Base-by-base conservation (phyloP, 1,140 invertebrate genomes). In the Caenorhabditis remanei region DNA sequence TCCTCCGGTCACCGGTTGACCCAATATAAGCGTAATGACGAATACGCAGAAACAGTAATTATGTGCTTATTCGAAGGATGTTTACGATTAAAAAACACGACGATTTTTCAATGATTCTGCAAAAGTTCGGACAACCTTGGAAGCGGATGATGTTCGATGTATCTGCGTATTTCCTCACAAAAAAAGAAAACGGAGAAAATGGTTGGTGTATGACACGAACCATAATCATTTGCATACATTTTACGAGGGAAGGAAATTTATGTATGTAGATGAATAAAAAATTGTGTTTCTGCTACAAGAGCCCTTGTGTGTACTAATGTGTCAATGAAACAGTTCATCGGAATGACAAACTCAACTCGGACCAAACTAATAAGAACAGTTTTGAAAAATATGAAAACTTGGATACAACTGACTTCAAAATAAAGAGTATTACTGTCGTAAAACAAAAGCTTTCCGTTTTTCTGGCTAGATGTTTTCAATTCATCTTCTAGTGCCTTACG, bases 91-190 rank as follows among this genome's bases (percentile, higher is more conserved):
- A n/a, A 50, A 79, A 79, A 79, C 46, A 50, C n/a, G 71, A 24
- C 46, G n/a, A 32, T 63, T 63, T 63, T 40, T 24, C 14, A n/a
- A 43, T 43, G 46, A 71, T 71, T 41, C 6, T 71, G 65, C 65
- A 71, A 71, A 71, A 71, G 65, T 71, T 79, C 43, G 71, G 46
- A 50, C 43, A 79, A 53, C 43, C 46, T 50, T 79, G 43, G 67
- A 75, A 75, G 41, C 41, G 67, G 67, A 75, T 75, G 71, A 79
- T 79, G 71, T 79, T 79, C 43, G 71, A 79, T 79, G 61, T 24
- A 40, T 40, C 4, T 65, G 14, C 16, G 65, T 71, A 11, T 71
- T 71, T 46, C 32, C 32, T 43, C 14, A 46, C 40, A 46, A 71
- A 71, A 71, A 71, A 71, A 71, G 46, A 71, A 71, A n/a, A 46